Conservation (phyloP, 2,888 invertebrate species). For the Lacanobia oleracea region DNA sequence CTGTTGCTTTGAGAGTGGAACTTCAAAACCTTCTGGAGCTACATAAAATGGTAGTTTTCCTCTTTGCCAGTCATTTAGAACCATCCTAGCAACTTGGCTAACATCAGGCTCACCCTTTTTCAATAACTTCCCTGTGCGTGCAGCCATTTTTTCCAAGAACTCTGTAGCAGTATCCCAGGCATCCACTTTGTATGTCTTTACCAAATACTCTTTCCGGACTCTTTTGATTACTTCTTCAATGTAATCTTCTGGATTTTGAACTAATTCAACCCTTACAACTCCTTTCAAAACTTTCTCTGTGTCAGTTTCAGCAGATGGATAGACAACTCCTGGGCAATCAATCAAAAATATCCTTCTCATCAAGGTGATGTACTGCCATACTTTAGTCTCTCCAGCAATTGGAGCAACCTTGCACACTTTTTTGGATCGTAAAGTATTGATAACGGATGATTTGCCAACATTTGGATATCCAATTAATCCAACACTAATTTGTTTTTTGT, state of each 20-base stretch:
- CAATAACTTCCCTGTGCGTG: conserved; percentile 96
- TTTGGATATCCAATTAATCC: conserved; percentile 99
- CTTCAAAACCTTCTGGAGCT: conserved; percentile 95
- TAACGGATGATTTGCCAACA: conserved; percentile 99
- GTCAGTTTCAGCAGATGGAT: conserved; percentile 98
- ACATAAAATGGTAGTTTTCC: conserved; percentile 99
- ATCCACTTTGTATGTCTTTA: conserved; percentile 96
- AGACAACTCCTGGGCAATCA: conserved; percentile 99
- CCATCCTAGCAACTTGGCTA: conserved; percentile 96
- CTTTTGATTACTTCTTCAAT: conserved; percentile 96
- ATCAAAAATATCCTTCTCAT: conserved; percentile 99
- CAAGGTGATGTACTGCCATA: conserved; percentile 99
- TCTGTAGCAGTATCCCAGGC: conserved; percentile 95
- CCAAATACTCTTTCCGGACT: conserved; percentile 96
- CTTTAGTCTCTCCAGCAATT: conserved; percentile 99
- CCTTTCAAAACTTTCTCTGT: conserved; percentile 98
- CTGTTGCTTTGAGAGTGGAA: conserved; percentile 90
- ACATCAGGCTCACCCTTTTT: conserved; percentile 99
- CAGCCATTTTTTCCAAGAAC: conserved; percentile 97
- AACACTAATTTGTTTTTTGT: conserved; percentile 99
- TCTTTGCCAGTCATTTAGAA: conserved; percentile 99
- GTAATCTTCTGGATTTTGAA: conserved; percentile 98
- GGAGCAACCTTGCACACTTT: conserved; percentile 99
- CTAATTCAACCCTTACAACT: conserved; percentile 98
- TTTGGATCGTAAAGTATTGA: conserved; percentile 98